These are phyloP conservation scores for Bergia sp. DNA, from an alignment of 92 coral and sea anemone genomes.

Conservation along the genomic window DNA sequence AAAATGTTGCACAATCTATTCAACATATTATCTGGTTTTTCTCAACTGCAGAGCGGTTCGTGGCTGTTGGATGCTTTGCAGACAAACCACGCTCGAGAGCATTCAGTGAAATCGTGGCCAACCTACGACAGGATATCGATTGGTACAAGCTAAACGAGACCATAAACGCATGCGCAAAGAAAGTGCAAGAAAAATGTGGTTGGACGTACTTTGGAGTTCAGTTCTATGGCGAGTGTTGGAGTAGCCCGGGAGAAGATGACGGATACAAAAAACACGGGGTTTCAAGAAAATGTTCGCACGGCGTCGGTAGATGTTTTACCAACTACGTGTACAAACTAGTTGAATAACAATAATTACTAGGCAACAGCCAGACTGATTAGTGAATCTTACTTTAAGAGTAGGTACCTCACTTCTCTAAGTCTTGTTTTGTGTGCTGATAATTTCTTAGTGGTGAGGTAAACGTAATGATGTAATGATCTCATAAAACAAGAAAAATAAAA, in stretches of 20 bases:
- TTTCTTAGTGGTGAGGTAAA: no score
- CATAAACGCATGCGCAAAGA: conserved; percentile 32
- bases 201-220: conserved; percentile 37
- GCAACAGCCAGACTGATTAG: no score
- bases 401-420: not conserved
- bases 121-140: conserved; percentile 19
- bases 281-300: not conserved
- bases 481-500: no score
- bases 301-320: not conserved
- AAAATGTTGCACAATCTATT: not conserved
- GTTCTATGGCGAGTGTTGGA: conserved; percentile 42
- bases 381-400: no score
- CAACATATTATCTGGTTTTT: not conserved
- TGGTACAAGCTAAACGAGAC: conserved; percentile 35
- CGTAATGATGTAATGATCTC: no score
- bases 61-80: conserved; percentile 1
- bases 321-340: conserved; percentile 31
- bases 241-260: conserved; percentile 1
- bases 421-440: not conserved
- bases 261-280: not conserved
- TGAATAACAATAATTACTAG: not conserved
- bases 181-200: conserved; percentile 32
- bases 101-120: not conserved
- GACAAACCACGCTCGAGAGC: not conserved
- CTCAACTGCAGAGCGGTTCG: not conserved